Base-by-base conservation (phyloP, 2,888 invertebrate species). In the Dichetophora obliterata region DNA sequence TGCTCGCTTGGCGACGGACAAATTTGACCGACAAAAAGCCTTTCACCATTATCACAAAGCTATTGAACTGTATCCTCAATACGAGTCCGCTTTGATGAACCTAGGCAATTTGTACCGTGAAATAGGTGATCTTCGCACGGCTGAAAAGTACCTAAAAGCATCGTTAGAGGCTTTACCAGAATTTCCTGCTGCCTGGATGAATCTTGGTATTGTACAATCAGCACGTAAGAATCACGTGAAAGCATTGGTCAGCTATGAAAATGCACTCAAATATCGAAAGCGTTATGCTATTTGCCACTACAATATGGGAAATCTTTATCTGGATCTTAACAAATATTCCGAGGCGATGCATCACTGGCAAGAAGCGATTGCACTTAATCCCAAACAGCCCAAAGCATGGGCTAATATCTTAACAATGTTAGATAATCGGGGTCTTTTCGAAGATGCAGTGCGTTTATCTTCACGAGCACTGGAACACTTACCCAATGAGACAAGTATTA, bases 101-200 rank as follows among this genome's bases (percentile, higher is more conserved):
- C 96, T 98, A 0, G 98, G 98, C 16, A 97, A 98, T 86, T 91
- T 98, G 68, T 93, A 98, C 82, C 96, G 98, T 89, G 98, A 98
- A 89, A 91, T 95, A 74, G 96, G 96, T 50, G 96, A 98, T 87
- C 90, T 97, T 84, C 94, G 95, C 85, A 95, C 95, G 3, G 98
- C 98, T 24, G 98, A 98, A 90, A 94, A 94, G 70, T 92, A 95
- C 80, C 91, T 98, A 19, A 91, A 91, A 81, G 91, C 91, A 83
- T 96, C 98, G 65, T 90, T 98, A 16, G 86, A 90, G 81, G 90
- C 94, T 1, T 82, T 85, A 75, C 87, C 94, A 48, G 94, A 95
- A 86, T 98, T 98, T 90, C 95, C 98, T 2, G 95, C 97, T 0
- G 98, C 98, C 0, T 99, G 98, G 98, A 98, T 98, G 98, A 99